Evolutionary conservation across 2,797 vertebrate species (phyloP), one percentile per base, ranked within the genome.

Genomic region (Tauraco hartlaubi): DNA sequence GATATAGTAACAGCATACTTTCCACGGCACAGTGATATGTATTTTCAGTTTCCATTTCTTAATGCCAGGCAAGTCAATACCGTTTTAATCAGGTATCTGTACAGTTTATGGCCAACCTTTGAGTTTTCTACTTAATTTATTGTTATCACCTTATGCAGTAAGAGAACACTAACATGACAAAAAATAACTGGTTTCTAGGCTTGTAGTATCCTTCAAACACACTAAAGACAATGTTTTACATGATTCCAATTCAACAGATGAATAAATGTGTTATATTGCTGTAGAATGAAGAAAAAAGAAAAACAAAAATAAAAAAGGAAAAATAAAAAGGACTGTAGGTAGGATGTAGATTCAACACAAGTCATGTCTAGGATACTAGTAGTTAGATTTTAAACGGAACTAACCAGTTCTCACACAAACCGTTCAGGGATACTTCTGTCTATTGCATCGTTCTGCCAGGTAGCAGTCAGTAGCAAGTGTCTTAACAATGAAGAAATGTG

Each of bases 301-400:
- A 0, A 23, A 11, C 7, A 18, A 49, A 52, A 41, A 16, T n/a
- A 5, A 1, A 35, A 73, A 74, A 44, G 0, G 1, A 37, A 86
- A 75, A 58, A 19, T 37, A 29, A 48, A 62, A 14, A n/a, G 3
- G 39, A 58, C 9, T 39, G 20, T n/a, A n/a, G n/a, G 26, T 51
- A 69, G 21, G 25, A 28, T 76, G 29, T 55, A 63, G 9, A 67
- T 35, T 78, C 5, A 67, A 49, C 2, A 54, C 1, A 71, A 59
- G 16, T 68, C 8, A 10, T 29, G 15, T 58, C 51, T 51, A 20
- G 5, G 59, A 11, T 64, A 12, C 26, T 46, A 29, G 7, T 11
- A 9, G 0, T 4, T 63, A 74, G 20, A 71, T 46, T 20, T 63
- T 15, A 43, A 82, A 64, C 29, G 2, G 11, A 75, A 67, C 14